phyloP scores from a whole-genome alignment of 2,797 vertebrate genomes.

The Centroberyx gerrardi region DNA sequence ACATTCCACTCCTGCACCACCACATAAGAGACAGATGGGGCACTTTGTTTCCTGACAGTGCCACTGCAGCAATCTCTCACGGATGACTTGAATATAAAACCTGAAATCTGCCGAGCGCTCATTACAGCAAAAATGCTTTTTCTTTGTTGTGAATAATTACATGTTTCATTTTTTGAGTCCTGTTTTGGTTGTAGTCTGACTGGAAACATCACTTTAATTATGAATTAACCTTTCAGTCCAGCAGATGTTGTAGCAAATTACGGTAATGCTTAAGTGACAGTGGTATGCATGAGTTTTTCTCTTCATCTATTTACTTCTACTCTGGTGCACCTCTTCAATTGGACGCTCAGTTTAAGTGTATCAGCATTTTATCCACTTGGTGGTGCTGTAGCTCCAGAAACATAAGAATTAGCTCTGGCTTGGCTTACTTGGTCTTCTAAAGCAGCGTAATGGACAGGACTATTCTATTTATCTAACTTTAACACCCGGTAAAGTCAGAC shows the following conservation, averaged over 20 bases:
- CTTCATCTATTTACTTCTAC: slow-evolving; percentile 12
- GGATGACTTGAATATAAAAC: not conserved
- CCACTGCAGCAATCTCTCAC: not conserved
- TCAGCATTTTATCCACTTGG: slow-evolving; percentile 65
- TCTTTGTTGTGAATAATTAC: slow-evolving; percentile 15
- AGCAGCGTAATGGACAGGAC: not conserved
- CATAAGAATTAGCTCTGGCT: not conserved
- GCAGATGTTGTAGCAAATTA: slow-evolving; percentile 10
- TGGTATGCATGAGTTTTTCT: slow-evolving; percentile 4
- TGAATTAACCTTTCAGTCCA: slow-evolving; percentile 9
- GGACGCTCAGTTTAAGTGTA: slow-evolving; percentile 8
- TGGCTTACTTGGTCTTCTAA: slow-evolving; percentile 1
- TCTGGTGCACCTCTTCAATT: slow-evolving; percentile 13
- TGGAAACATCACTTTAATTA: slow-evolving; percentile 7
- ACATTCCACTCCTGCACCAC: not conserved
- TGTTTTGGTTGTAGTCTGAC: slow-evolving; percentile 24
- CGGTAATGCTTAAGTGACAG: not conserved
- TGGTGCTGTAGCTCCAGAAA: slow-evolving; percentile 71
- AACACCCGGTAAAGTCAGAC: not conserved
- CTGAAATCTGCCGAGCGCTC: not conserved
- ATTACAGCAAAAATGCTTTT: not conserved
- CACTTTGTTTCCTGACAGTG: not conserved
- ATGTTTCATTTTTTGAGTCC: not conserved
- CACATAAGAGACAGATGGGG: too few relatives aligned
- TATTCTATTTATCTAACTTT: not conserved